Evolutionary conservation across 2,888 invertebrate species (phyloP), one percentile per base, ranked within the genome.

Genomic region (Eilema depressum): DNA sequence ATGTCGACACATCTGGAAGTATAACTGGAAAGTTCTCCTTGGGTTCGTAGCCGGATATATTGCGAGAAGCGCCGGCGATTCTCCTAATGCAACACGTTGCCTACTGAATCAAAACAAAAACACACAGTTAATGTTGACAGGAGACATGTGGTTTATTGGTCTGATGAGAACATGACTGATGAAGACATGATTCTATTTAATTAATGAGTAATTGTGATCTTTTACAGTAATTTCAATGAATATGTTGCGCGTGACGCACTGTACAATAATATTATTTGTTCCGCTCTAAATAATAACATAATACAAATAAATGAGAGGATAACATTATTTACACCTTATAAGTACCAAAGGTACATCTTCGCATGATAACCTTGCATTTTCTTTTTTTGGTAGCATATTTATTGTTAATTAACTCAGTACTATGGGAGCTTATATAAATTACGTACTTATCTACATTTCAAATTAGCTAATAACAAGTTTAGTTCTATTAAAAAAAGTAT

Each of bases 21-120:
- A n/a, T 20, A 20, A 53, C 53, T 82, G 76, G 82, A 83, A 86
- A 86, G 80, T 85, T 83, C 77, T 81, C 82, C 85, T 85, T 85
- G 82, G 53, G 53, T n/a, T 75, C 37, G 26, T 53, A 62, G 65
- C 74, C 73, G 73, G 76, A 78, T 76, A 75, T 73, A 67, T 79
- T 67, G 75, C 75, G 67, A 78, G 68, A 57, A 63, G 47, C 17
- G 14, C n/a, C 61, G 60, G 70, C 65, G 60, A 53, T 76, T 56
- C 69, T 73, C 73, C 69, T 70, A 69, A 47, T 73, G 59, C 63
- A 73, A 75, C 57, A 41, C 74, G 23, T 53, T 47, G 65, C 63
- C 53, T n/a, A 53, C 8, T n/a, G 3, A 53, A 53, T n/a, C 53
- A 30, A 64, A 69, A 60, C 63, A 64, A 33, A 65, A 63, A 68